Percentiles rank a stretch among this genome's conserved stretches.
phyloP scores from a whole-genome alignment of 2,888 invertebrate genomes.

The Troides oblongomaculatus region DNA sequence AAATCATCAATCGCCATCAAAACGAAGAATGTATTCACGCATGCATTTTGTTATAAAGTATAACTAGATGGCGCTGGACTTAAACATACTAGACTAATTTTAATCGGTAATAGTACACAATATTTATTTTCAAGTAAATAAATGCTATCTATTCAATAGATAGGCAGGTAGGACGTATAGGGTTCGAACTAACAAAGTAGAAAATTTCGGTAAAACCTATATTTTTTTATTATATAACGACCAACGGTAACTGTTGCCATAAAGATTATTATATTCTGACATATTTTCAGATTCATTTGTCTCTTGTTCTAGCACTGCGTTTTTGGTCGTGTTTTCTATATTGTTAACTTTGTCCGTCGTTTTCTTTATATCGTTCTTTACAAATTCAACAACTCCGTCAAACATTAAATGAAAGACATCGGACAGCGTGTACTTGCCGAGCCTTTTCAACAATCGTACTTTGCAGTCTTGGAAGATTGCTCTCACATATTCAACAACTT shows the following conservation, averaged over 20 bases:
- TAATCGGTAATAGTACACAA: too few species aligned
- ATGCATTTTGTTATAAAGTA: too few species aligned
- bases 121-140: too few species aligned
- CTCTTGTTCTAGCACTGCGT: background rate
- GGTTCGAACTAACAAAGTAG: too few species aligned
- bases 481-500: conserved; percentile 42
- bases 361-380: conserved; percentile 32
- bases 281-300: background rate
- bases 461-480: conserved; percentile 44
- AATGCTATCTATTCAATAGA: too few species aligned
- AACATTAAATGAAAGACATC: conserved; percentile 48
- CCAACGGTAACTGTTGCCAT: conserved; percentile 14
- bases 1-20: too few species aligned
- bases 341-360: conserved; percentile 2
- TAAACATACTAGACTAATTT: too few species aligned
- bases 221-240: conserved; percentile 12
- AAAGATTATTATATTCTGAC: background rate
- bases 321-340: conserved; percentile 8
- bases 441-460: conserved; percentile 47
- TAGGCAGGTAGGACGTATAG: too few species aligned
- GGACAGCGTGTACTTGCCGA: conserved; percentile 48
- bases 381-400: conserved; percentile 48
- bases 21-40: too few species aligned
- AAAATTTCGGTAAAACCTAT: too few species aligned
- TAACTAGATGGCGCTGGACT: too few species aligned